Conservation (phyloP, 2,888 invertebrate species). For the Arrhopalites spinosus region DNA sequence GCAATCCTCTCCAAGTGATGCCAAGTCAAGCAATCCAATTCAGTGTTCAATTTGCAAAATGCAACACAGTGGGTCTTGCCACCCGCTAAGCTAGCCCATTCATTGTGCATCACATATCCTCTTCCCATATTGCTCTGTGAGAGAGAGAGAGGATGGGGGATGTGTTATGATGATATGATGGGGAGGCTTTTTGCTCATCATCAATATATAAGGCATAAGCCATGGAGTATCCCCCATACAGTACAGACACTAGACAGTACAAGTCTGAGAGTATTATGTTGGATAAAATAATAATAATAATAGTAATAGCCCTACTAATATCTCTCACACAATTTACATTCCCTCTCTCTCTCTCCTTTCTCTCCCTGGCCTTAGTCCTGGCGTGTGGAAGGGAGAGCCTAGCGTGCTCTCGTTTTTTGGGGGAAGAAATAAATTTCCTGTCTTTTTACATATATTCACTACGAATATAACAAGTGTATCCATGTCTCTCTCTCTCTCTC, state of each 20-base stretch:
- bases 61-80: not conserved
- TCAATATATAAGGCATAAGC: too few relatives aligned
- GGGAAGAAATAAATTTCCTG: conserved; percentile 12
- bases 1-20: conserved; percentile 7
- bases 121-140: not conserved
- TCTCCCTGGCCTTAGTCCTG: too few relatives aligned
- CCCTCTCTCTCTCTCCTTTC: too few relatives aligned
- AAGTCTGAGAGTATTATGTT: not conserved
- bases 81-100: conserved; percentile 4
- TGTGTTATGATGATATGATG: not conserved
- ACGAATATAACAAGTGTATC: not conserved
- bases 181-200: too few relatives aligned
- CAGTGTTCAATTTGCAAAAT: conserved; percentile 3
- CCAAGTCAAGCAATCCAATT: conserved; percentile 4
- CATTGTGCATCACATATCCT: not conserved
- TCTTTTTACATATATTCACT: conserved; percentile 7
- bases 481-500: too few relatives aligned
- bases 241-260: not conserved
- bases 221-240: not conserved
- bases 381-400: not conserved
- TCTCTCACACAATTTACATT: not conserved
- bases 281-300: conserved; percentile 8
- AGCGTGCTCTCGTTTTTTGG: conserved; percentile 14
- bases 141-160: not conserved
- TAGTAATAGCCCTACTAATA: too few relatives aligned